Conservation (phyloP, 2,113 vertebrate species). For the Cnemophilus loriae region DNA sequence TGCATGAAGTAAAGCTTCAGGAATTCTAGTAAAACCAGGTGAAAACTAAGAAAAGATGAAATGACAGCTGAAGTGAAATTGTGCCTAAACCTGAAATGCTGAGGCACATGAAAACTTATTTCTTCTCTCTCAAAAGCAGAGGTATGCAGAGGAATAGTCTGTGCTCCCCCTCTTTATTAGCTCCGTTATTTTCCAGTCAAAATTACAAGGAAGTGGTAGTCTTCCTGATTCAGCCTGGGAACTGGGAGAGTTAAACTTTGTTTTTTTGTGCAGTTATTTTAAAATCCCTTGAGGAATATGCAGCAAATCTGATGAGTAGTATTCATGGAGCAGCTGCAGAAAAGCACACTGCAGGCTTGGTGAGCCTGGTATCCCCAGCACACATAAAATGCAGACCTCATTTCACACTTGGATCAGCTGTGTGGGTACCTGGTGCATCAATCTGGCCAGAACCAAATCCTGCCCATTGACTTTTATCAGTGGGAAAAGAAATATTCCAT, state of each 20-base stretch:
- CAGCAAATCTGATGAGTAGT: not conserved
- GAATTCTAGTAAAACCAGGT: conserved; percentile 20
- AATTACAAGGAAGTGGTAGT: not conserved
- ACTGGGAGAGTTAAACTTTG: not conserved
- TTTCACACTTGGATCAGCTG: not conserved
- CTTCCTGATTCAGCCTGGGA: not conserved
- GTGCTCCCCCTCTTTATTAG: not conserved
- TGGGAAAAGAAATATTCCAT: not conserved
- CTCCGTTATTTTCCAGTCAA: not conserved
- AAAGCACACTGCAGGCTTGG: not conserved
- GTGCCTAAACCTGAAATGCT: not conserved
- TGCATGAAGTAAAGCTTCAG: not conserved
- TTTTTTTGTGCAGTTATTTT: not conserved
- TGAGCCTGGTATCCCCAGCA: not conserved
- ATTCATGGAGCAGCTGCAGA: not conserved
- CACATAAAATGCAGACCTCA: not conserved
- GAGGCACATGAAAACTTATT: not conserved
- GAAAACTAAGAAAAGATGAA: not conserved
- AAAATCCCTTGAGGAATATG: not conserved
- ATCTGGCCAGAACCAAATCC: not conserved
- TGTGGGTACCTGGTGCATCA: not conserved
- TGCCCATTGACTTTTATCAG: not conserved
- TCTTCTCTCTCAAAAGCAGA: not conserved
- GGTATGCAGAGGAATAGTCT: rapidly evolving
- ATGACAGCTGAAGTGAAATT: not conserved